Evolutionary conservation across 2,888 invertebrate species (phyloP).

Genomic region (Escarpia spicata): DNA sequence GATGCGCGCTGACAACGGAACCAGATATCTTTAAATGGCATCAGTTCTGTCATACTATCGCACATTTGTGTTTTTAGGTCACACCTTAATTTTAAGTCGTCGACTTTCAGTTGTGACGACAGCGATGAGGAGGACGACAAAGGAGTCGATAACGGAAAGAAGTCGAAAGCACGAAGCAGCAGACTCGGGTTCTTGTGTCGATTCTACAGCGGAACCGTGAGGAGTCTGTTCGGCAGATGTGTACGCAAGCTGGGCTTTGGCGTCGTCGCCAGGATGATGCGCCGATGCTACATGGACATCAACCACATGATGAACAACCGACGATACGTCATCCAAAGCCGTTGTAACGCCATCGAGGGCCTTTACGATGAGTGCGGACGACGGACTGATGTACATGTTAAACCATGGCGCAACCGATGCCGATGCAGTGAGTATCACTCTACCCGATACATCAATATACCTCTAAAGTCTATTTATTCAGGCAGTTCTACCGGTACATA

Average conservation of each 20-base stretch:
- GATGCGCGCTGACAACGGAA: no score
- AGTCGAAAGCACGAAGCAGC: not conserved
- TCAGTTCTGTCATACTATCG: no score
- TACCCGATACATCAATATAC: not conserved
- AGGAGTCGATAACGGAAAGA: not conserved
- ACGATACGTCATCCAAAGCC: not conserved
- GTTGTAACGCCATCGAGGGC: not conserved
- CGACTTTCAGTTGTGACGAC: slow-evolving; percentile 16
- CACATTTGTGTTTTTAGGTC: no score
- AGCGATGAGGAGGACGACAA: not conserved
- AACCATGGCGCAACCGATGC: not conserved
- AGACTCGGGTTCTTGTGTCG: not conserved
- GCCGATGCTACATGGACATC: not conserved
- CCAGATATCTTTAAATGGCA: no score
- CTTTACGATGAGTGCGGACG: not conserved
- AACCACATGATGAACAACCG: not conserved
- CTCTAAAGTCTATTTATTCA: no score
- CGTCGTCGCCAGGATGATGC: not conserved
- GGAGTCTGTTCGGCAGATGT: not conserved
- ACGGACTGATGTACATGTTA: not conserved
- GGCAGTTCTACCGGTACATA: no score
- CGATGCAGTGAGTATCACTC: not conserved
- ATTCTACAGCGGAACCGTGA: not conserved
- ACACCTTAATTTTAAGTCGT: not conserved
- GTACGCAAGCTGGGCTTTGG: not conserved